Percentiles rank a stretch among this genome's conserved stretches.
phyloP scores from a whole-genome alignment of 2,888 invertebrate species.

The Electrophaes corylata region DNA sequence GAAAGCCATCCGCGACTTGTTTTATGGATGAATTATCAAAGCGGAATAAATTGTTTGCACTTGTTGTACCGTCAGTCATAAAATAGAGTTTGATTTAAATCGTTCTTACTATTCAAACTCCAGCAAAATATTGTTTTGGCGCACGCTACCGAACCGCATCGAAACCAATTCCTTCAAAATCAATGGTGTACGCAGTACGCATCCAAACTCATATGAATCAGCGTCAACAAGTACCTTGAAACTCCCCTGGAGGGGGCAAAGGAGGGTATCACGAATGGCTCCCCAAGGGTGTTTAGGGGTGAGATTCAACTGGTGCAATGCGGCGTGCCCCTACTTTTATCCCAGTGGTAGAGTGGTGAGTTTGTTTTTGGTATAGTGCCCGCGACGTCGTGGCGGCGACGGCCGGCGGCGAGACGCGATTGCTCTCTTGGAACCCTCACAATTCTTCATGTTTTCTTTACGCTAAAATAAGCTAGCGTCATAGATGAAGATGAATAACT shows the following conservation, averaged over 20 bases:
- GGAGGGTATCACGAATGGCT: conserved; percentile 38
- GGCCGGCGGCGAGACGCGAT: neutral
- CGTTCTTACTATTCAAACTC: neutral
- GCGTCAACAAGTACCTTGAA: conserved; percentile 73
- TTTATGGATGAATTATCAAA: neutral
- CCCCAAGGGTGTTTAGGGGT: conserved; percentile 52
- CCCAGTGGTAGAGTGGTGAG: conserved; percentile 45
- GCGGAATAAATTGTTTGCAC: conserved; percentile 1
- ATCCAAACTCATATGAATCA: conserved; percentile 50
- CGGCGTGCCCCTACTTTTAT: conserved; percentile 72
- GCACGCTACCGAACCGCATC: conserved; percentile 29
- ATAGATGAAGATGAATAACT: conserved; percentile 51
- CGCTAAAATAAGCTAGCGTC: conserved; percentile 38
- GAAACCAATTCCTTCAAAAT: conserved; percentile 48
- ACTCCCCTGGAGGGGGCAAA: conserved; percentile 39
- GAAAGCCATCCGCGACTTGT: neutral
- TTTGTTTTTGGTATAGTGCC: conserved; percentile 62
- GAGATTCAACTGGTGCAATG: conserved; percentile 84
- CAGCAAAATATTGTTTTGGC: conserved; percentile 20
- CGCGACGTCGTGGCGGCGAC: conserved; percentile 24
- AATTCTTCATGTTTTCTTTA: conserved; percentile 56
- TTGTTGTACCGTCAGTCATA: conserved; percentile 12
- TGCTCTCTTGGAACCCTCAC: conserved; percentile 22
- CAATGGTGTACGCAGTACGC: conserved; percentile 53
- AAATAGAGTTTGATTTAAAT: neutral